Percentiles rank a stretch among this genome's conserved stretches.
These are phyloP conservation scores for Andrena dorsata DNA, from an alignment of 2,888 invertebrate species.

Conservation along the genomic window DNA sequence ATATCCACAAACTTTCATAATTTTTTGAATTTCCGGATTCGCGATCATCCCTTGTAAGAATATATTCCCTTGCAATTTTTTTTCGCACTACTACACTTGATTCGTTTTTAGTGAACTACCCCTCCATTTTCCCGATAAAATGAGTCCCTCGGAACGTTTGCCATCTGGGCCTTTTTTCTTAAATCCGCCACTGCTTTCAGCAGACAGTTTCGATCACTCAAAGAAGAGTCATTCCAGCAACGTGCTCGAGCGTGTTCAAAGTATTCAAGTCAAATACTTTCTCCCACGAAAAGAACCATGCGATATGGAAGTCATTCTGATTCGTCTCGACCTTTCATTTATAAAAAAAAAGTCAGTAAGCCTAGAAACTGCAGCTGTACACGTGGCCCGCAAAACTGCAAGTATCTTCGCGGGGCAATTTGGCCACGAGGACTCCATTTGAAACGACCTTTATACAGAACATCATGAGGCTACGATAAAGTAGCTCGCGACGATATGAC, in stretches of 20 bases:
- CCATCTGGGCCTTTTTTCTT: no score
- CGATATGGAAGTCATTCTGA: background rate
- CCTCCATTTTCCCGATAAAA: no score
- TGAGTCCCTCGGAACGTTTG: no score
- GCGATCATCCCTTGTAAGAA: no score
- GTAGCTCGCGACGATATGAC: slow-evolving; percentile 41
- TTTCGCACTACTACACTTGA: no score
- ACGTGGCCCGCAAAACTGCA: background rate
- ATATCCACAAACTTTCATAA: no score
- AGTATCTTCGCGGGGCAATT: background rate
- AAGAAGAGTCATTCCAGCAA: background rate
- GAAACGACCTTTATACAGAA: slow-evolving; percentile 9
- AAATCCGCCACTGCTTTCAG: background rate
- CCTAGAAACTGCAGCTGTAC: background rate
- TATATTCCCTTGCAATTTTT: no score
- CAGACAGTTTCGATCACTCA: background rate
- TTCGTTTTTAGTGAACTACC: background rate
- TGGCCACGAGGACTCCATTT: background rate
- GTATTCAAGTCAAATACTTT: no score
- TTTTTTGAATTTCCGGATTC: no score
- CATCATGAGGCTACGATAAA: slow-evolving; percentile 54
- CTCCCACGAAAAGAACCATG: background rate
- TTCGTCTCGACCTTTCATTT: background rate
- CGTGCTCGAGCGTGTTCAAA: no score
- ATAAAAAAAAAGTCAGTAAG: background rate